These are phyloP conservation scores for Andrena flavipes DNA, from an alignment of 2,888 invertebrate genomes.

Conservation along the genomic window DNA sequence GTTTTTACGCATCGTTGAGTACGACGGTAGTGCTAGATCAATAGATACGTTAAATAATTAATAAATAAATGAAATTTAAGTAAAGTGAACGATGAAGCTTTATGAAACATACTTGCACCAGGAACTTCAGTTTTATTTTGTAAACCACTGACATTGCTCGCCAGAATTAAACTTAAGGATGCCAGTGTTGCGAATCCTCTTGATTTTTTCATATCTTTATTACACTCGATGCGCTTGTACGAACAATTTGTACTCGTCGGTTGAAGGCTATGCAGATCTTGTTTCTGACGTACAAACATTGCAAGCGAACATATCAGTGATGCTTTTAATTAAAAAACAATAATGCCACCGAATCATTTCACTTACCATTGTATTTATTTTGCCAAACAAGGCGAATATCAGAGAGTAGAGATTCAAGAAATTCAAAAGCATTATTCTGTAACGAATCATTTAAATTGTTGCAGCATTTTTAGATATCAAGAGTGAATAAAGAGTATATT, in stretches of 20 bases:
- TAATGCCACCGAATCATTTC: not conserved
- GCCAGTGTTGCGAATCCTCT: conserved; percentile 83
- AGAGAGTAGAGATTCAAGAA: conserved; percentile 97
- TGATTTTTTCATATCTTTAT: conserved; percentile 69
- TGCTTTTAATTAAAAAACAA: not conserved
- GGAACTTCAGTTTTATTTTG: conserved; percentile 29
- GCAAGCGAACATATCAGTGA: not conserved
- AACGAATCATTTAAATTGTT: not conserved
- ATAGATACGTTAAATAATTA: not conserved
- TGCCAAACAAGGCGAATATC: conserved; percentile 95
- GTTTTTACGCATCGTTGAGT: not conserved
- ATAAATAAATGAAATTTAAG: too few relatives aligned
- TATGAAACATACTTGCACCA: conserved; percentile 38
- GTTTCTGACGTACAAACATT: conserved; percentile 81
- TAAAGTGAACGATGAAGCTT: too few relatives aligned
- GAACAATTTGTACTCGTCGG: conserved; percentile 79
- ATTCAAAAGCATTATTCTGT: conserved; percentile 97
- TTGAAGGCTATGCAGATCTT: conserved; percentile 86
- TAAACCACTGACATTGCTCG: conserved; percentile 67
- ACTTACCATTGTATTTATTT: conserved; percentile 92
- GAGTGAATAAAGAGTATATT: not conserved
- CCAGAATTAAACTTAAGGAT: conserved; percentile 83
- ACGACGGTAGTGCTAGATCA: conserved; percentile 37
- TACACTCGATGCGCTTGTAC: conserved; percentile 78
- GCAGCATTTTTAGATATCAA: not conserved